Evolutionary conservation across 2,888 invertebrate genomes (phyloP), one percentile per base, ranked within the genome.

Genomic region (Ophioninae sp.): DNA sequence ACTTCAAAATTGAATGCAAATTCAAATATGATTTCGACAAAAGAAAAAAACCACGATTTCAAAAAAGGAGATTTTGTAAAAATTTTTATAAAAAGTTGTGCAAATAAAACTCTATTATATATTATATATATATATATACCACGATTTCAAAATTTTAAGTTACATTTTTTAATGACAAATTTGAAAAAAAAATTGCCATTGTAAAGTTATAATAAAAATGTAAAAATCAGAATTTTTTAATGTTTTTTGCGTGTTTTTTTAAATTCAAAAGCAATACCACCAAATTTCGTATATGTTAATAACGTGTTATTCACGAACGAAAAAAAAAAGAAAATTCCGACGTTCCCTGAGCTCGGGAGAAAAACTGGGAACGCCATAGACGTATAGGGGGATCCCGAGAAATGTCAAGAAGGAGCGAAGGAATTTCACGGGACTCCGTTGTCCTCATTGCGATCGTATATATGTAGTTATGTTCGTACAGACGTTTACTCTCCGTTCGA

Each of bases 381-480:
- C 23, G 39, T 39, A n/a, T 39, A 59, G 58, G 20, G 9, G 44
- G 41, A 44, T 51, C 51, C 5, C 30, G 61, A 78, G 68, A 73
- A 82, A 82, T 77, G 56, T 63, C 56, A 37, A 6, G 67, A 77
- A 56, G 72, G 39, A 59, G 51, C 71, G 71, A 17, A 61, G 81
- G 73, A 68, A 82, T 81, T 81, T 81, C 61, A 39, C 73, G 56
- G 77, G 51, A 67, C 37, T 51, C 72, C 51, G 44, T n/a, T 22
- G 63, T 59, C 56, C 39, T 9, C 59, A 22, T 9, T 8, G 17
- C 17, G 51, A 22, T 17, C 23, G 5, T 22, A 22, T 22, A 44
- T 20, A 67, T 67, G 56, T 69, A 22, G 6, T 30, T 22, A 74
- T 44, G 30, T 30, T 30, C 30, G n/a, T 37, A 51, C 17, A 23